phyloP scores from a whole-genome alignment of 2,888 invertebrate genomes.

The Chrysodeixis includens region DNA sequence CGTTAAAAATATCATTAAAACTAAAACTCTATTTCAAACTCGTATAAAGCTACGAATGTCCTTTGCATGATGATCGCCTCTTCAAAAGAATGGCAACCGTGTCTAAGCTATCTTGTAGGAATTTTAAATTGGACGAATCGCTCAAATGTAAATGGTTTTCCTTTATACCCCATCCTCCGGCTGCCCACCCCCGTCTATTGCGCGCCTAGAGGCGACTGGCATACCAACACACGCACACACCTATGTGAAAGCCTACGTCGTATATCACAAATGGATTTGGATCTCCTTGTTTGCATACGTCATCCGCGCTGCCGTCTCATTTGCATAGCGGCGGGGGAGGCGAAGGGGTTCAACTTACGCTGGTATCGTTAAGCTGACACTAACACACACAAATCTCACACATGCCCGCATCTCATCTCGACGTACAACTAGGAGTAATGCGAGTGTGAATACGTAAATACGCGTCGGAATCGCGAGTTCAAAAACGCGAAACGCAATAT shows the following conservation, averaged over 20 bases:
- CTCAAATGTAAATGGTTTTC: conserved; percentile 90
- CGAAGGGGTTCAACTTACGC: conserved; percentile 66
- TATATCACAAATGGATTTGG: conserved; percentile 80
- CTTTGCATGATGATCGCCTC: conserved; percentile 83
- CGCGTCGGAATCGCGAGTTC: conserved; percentile 87
- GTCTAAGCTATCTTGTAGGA: conserved; percentile 89
- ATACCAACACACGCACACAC: conserved; percentile 88
- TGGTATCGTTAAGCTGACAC: conserved; percentile 84
- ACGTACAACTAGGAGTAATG: conserved; percentile 86
- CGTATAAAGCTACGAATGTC: conserved; percentile 72
- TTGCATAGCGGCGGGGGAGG: conserved; percentile 74
- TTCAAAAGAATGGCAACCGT: conserved; percentile 89
- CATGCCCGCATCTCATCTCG: conserved; percentile 84
- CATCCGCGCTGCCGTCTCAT: conserved; percentile 73
- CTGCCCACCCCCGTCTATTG: conserved; percentile 87
- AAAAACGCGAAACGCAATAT: conserved; percentile 89
- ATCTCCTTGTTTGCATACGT: conserved; percentile 82
- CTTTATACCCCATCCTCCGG: conserved; percentile 89
- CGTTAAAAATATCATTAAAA: conserved; percentile 70
- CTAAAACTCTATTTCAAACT: conserved; percentile 65
- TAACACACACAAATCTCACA: conserved; percentile 77
- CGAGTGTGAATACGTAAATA: conserved; percentile 89
- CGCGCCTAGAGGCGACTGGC: conserved; percentile 89
- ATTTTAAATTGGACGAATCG: conserved; percentile 90
- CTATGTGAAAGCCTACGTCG: conserved; percentile 78